Conservation (phyloP, 2,888 invertebrate genomes). For the Drosophila paranaensis region DNA sequence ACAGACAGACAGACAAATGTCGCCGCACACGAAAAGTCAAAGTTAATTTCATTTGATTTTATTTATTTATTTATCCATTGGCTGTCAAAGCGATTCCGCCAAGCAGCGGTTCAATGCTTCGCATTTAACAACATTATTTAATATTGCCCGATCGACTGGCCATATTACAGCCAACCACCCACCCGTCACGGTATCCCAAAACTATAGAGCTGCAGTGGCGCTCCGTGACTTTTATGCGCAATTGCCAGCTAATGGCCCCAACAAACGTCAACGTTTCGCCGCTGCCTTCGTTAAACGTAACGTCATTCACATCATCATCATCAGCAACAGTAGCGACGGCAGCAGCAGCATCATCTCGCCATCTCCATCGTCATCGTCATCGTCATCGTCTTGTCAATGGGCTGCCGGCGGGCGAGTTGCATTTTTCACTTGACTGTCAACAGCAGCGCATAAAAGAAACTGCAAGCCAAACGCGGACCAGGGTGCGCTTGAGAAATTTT, state of each 20-base stretch:
- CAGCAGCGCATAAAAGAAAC: slow-evolving; percentile 60
- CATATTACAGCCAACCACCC: slow-evolving; percentile 13
- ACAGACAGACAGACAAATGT: slow-evolving; percentile 46
- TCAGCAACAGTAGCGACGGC: slow-evolving; percentile 10
- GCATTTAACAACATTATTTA: slow-evolving; percentile 78
- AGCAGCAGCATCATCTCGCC: neutral
- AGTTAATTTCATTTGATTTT: slow-evolving; percentile 77
- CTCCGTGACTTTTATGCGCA: slow-evolving; percentile 77
- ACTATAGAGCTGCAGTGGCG: slow-evolving; percentile 52
- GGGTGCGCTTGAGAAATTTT: slow-evolving; percentile 32
- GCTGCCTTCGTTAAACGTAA: slow-evolving; percentile 62
- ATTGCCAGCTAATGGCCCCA: slow-evolving; percentile 74
- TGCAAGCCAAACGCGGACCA: slow-evolving; percentile 27
- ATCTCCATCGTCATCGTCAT: slow-evolving; percentile 34
- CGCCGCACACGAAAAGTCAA: slow-evolving; percentile 61
- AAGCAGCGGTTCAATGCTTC: slow-evolving; percentile 68
- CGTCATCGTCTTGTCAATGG: slow-evolving; percentile 52
- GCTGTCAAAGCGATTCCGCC: slow-evolving; percentile 46
- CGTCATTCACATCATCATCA: slow-evolving; percentile 71
- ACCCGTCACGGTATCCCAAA: slow-evolving; percentile 22
- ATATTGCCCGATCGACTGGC: slow-evolving; percentile 69
- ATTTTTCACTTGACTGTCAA: slow-evolving; percentile 78
- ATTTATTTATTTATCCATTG: slow-evolving; percentile 70
- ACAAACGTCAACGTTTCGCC: slow-evolving; percentile 40
- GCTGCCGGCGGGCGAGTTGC: slow-evolving; percentile 73